These are phyloP conservation scores for Callosobruchus maculatus DNA, from an alignment of 2,888 invertebrate species.

Conservation along the genomic window DNA sequence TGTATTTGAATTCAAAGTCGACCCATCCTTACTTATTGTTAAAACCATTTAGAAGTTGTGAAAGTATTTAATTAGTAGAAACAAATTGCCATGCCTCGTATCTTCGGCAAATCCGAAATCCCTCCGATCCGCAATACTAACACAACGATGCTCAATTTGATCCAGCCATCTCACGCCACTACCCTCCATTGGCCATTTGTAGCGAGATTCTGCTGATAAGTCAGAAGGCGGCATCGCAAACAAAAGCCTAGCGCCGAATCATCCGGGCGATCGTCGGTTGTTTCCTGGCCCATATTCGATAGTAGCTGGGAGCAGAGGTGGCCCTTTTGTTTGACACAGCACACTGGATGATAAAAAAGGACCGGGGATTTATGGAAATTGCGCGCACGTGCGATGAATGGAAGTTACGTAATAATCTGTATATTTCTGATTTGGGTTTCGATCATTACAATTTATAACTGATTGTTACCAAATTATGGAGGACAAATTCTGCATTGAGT, in stretches of 20 bases:
- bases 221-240: background rate
- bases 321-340: background rate
- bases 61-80: no score
- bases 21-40: no score
- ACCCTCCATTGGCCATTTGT: background rate
- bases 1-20: no score
- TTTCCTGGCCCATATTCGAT: background rate
- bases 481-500: no score
- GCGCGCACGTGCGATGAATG: no score
- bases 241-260: background rate
- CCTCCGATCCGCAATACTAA: background rate
- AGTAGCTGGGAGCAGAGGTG: background rate
- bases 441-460: no score
- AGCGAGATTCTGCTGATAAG: background rate
- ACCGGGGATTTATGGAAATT: background rate
- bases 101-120: background rate
- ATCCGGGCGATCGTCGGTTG: background rate
- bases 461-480: no score
- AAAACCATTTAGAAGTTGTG: no score
- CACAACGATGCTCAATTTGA: background rate
- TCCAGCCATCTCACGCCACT: background rate
- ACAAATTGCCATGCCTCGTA: no score
- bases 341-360: background rate
- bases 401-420: no score
- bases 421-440: no score